Base-by-base conservation (phyloP, 2,888 invertebrate species). In the Amblyteles armatorius region DNA sequence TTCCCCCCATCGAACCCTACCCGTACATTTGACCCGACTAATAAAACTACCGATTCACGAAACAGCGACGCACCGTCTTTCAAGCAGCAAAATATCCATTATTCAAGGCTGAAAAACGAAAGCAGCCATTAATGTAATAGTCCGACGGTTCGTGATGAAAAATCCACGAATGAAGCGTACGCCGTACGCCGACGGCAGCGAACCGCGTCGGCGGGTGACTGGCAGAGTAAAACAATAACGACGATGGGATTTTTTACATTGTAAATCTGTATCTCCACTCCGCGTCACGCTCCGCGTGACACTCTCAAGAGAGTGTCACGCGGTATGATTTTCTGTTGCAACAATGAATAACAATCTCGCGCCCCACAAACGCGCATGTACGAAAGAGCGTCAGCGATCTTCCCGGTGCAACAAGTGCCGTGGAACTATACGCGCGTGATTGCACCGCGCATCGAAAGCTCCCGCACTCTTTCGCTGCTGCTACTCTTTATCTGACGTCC, bases 391-490 rank as follows among this genome's bases (percentile, higher is more conserved):
- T 69, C 29, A 36, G 36, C 52, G 74, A 67, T 82, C 63, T 84
- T 82, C 79, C 79, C 82, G 76, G 74, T 82, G 65, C 79, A 79
- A 82, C 50, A 81, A 84, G 84, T 84, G 84, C 69, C 84, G 84
- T 84, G 84, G 84, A 82, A 29, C 77, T 26, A 26, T 73, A 48
- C 22, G 68, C 72, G 48, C 44, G 44, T 57, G 72, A 60, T 78
- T 81, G 84, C 73, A 84, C 19, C 52, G 52, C 19, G 19, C 52
- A 48, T 48, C 44, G 44, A 16, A 16, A 55, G 52, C 9, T 55
- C 63, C 16, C 63, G 29, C 63, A 29, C 6, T 50, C 26, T 69
- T 77, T 77, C 67, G 82, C 48, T 77, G 44, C 44, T 7, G 33
- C 3, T 11, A 26, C 57, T 26, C 60, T 73, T 40, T 72, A 63